Conservation (phyloP, 53 echinoderm and acorn worm species). For the Holothuria leucospilota region DNA sequence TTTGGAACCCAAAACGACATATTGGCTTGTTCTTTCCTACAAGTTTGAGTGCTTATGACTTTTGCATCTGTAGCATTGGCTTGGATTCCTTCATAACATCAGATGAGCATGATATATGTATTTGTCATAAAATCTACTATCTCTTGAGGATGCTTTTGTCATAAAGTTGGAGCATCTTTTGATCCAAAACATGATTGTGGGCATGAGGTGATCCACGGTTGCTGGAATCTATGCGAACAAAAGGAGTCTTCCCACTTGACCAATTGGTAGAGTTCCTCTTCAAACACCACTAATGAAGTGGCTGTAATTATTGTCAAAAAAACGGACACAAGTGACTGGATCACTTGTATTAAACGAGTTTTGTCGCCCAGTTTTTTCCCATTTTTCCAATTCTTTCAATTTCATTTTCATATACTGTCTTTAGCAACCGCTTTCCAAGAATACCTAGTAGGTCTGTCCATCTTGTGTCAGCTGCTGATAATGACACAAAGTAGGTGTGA, state of each 20-base stretch:
- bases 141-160: slow-evolving; percentile 14
- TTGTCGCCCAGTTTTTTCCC: slow-evolving; percentile 31
- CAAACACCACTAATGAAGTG: slow-evolving; percentile 18
- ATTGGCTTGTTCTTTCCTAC: slow-evolving; percentile 38
- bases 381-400: slow-evolving; percentile 22
- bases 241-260: slow-evolving; percentile 42
- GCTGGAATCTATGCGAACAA: slow-evolving; percentile 59
- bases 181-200: slow-evolving; percentile 57
- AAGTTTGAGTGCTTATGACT: slow-evolving; percentile 56
- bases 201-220: slow-evolving; percentile 64
- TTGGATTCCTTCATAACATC: not conserved
- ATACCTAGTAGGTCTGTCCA: slow-evolving; percentile 46
- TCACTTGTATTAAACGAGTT: slow-evolving; percentile 28
- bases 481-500: slow-evolving; percentile 57
- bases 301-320: slow-evolving; percentile 54
- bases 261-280: slow-evolving; percentile 37
- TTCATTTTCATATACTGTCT: slow-evolving; percentile 39
- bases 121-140: slow-evolving; percentile 37
- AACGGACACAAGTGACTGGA: slow-evolving; percentile 57
- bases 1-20: slow-evolving; percentile 61
- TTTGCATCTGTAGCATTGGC: slow-evolving; percentile 37
- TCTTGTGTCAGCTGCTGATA: slow-evolving; percentile 57
- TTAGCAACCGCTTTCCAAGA: slow-evolving; percentile 49
- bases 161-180: slow-evolving; percentile 45
- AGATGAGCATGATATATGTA: slow-evolving; percentile 41